A percentile compares a stretch with the other conserved stretches of the same genome.
These are phyloP conservation scores for Varecia variegata DNA, from an alignment of 2,797 vertebrate species.

Conservation along the genomic window DNA sequence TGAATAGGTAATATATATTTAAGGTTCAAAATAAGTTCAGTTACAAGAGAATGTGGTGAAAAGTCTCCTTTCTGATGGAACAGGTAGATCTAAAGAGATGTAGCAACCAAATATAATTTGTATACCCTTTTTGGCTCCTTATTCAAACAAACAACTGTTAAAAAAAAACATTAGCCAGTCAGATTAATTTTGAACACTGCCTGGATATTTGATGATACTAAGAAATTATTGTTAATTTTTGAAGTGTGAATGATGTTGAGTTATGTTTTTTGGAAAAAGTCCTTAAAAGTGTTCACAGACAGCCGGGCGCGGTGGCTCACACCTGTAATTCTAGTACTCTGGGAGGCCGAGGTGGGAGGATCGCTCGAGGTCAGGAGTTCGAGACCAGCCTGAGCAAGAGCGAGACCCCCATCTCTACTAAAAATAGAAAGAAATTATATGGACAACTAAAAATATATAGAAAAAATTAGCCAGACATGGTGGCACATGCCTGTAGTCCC, in stretches of 20 bases:
- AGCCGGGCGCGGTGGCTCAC: too few species aligned
- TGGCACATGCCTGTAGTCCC: too few species aligned
- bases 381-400: too few species aligned
- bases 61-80: neutral
- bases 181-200: neutral
- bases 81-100: neutral
- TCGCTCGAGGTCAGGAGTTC: too few species aligned
- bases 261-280: neutral
- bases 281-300: neutral
- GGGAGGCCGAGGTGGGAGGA: too few species aligned
- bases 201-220: neutral
- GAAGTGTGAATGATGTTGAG: neutral
- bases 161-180: neutral
- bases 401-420: too few species aligned
- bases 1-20: conserved; percentile 6
- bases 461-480: too few species aligned
- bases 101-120: neutral
- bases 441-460: too few species aligned
- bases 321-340: too few species aligned
- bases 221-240: neutral
- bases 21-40: conserved; percentile 25
- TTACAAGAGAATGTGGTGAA: neutral
- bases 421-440: too few species aligned
- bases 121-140: neutral
- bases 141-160: neutral